These are phyloP conservation scores for Nebria salina DNA, from an alignment of 2,888 invertebrate species.

Conservation along the genomic window DNA sequence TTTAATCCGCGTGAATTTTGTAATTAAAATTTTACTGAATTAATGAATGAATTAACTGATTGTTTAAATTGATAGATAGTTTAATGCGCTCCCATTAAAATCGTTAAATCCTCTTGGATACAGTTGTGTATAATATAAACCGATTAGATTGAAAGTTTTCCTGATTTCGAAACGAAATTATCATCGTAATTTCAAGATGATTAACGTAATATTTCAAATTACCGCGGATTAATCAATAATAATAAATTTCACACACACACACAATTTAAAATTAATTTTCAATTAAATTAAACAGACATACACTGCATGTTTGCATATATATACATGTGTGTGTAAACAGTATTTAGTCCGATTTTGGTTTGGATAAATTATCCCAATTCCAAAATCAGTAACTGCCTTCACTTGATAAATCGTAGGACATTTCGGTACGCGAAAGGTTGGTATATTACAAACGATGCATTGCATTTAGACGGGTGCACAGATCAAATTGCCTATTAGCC, in stretches of 20 bases:
- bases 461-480: background rate
- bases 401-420: too few species aligned
- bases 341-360: background rate
- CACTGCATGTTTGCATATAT: too few species aligned
- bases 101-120: background rate
- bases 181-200: background rate
- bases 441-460: background rate
- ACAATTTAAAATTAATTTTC: too few species aligned
- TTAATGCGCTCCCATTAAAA: background rate
- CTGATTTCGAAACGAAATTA: background rate
- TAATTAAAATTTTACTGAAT: background rate
- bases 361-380: too few species aligned
- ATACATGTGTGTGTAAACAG: too few species aligned
- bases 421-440: background rate
- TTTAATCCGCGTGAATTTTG: background rate
- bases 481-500: background rate
- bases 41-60: background rate
- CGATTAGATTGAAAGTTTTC: background rate
- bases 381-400: background rate
- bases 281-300: too few species aligned
- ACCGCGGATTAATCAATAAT: too few species aligned
- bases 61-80: background rate
- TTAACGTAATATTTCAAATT: background rate
- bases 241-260: too few species aligned
- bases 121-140: background rate